A percentile compares a stretch with the other conserved stretches of the same genome.
Evolutionary conservation across 2,888 invertebrate species (phyloP).

Genomic region (Helicoverpa assulta): DNA sequence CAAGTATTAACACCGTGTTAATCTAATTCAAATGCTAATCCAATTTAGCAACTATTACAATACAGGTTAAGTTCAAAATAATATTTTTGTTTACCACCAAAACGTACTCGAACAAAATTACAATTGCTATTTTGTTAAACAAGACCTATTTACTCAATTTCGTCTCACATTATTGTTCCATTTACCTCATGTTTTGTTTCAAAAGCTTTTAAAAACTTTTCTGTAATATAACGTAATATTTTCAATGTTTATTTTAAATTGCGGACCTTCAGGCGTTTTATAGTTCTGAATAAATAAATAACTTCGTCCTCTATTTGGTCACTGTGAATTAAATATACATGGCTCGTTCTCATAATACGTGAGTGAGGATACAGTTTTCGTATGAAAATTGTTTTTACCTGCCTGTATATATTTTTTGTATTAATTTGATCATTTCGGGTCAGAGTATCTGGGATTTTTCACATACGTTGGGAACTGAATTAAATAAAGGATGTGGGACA

Average conservation of each 20-base stretch:
- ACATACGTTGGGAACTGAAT: too few relatives aligned
- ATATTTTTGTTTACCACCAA: conserved; percentile 9
- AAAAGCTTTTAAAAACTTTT: conserved; percentile 40
- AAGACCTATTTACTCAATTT: conserved; percentile 29
- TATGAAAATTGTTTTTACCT: neutral
- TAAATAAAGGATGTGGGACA: too few relatives aligned
- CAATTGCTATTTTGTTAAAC: neutral
- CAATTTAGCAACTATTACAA: neutral
- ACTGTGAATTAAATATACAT: neutral
- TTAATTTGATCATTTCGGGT: too few relatives aligned
- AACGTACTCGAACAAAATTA: conserved; percentile 16
- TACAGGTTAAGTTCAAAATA: neutral
- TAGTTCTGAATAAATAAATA: conserved; percentile 27
- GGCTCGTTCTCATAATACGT: too few relatives aligned
- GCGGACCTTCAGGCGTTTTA: conserved; percentile 19
- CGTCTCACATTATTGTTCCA: conserved; percentile 21
- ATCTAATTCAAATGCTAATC: conserved; percentile 11
- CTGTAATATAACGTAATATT: neutral
- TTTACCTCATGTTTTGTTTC: conserved; percentile 33
- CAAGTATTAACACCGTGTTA: neutral
- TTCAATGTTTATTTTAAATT: conserved; percentile 28
- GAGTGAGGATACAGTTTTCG: neutral
- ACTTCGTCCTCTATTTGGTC: neutral
- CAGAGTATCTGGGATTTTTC: too few relatives aligned
- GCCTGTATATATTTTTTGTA: neutral